Percentiles rank a stretch among this genome's conserved stretches.
Evolutionary conservation across 1,140 invertebrate genomes (phyloP).

Genomic region (Drosophila novamexicana): DNA sequence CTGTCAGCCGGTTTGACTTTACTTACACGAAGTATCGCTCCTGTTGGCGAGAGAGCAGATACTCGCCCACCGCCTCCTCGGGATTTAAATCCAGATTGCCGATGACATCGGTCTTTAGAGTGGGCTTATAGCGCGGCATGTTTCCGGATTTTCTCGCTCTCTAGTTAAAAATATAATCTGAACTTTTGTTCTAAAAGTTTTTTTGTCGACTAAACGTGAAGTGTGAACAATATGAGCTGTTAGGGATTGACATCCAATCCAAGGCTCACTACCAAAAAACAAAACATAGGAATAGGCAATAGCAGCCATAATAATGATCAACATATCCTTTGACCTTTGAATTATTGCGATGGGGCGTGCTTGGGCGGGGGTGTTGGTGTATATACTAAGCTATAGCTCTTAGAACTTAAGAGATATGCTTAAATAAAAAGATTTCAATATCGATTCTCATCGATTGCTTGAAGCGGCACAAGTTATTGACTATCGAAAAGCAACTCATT

Average conservation of each 20-base stretch:
- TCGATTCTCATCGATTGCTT: no score
- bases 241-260: background rate
- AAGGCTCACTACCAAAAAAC: background rate
- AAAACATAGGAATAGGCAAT: background rate
- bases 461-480: no score
- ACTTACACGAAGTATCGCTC: conserved; percentile 68
- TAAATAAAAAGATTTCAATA: no score
- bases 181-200: background rate
- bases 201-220: background rate
- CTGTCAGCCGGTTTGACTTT: no score
- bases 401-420: no score
- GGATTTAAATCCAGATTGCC: conserved; percentile 68
- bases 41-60: conserved; percentile 62
- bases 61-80: conserved; percentile 60
- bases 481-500: no score
- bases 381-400: no score
- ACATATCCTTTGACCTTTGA: no score
- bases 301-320: no score
- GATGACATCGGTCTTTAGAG: conserved; percentile 70
- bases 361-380: no score
- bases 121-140: conserved; percentile 76
- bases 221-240: background rate
- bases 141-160: conserved; percentile 1
- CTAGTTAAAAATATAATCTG: conserved; percentile 5
- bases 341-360: no score